Evolutionary conservation across 2,888 invertebrate species (phyloP), one percentile per base, ranked within the genome.

Genomic region (Pantelozetes paolii): DNA sequence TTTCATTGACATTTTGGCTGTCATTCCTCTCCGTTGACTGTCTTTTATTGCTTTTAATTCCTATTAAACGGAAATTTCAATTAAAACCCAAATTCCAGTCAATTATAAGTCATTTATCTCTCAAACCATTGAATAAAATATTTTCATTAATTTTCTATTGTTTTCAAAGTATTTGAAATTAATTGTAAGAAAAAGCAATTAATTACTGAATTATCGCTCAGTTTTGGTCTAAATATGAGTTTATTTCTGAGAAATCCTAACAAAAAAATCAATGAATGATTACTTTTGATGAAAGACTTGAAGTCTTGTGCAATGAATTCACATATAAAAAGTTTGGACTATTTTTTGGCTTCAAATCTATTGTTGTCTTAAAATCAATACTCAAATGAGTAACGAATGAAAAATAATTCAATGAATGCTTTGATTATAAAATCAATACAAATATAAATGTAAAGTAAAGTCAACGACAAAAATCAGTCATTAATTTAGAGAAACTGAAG

Each of bases 371-470:
- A 62, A 62, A 62, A 62, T 62, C 62, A n/a, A 62, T 62, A 62
- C 62, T 62, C n/a, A 62, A 62, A 36, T 62, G 62, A 62, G 62
- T 32, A 62, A 62, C n/a, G n/a, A n/a, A n/a, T n/a, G n/a, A n/a
- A n/a, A n/a, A n/a, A n/a, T n/a, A n/a, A n/a, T n/a, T n/a, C n/a
- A 62, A 62, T 62, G 18, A 36, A n/a, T 32, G 62, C 32, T 62
- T 36, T 62, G 36, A 62, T 62, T 62, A 62, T 11, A 62, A 62
- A 62, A 62, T 62, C 62, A 62, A 62, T 62, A 62, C 62, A 18
- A 36, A 36, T n/a, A n/a, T n/a, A n/a, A 62, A 62, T 62, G 36
- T 36, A 26, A 57, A 57, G 57, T 23, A 57, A 57, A 57, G 28
- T 45, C 45, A 45, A 45, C 13, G 13, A 13, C 13, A 48, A 40